Base-by-base conservation (phyloP, 2,888 invertebrate species). In the Eilema caniola region DNA sequence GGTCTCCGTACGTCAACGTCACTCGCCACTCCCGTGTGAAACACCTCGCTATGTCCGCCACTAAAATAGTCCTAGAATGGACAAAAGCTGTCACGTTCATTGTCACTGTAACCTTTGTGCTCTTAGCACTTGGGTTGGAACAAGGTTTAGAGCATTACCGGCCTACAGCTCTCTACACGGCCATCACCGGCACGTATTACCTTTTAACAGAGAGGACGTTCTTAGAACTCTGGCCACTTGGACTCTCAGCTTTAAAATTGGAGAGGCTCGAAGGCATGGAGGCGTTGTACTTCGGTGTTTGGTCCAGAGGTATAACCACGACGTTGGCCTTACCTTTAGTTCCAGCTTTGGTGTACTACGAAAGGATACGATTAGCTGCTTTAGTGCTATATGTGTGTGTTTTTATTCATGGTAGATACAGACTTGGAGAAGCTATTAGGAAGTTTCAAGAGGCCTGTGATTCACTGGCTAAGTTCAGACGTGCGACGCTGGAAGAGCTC, bases 61-160 rank as follows among this genome's bases (percentile, higher is more conserved):
- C 97, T 0, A 97, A 97, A 89, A 97, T 98, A 70, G 97, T 97
- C 12, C 93, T 98, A 67, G 97, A 98, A 88, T 97, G 97, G 97
- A 97, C 97, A 23, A 98, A 98, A 90, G 97, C 97, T 0, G 96
- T 98, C 64, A 97, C 97, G 0, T 98, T 97, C 84, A 95, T 97
- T 41, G 97, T 97, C 47, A 98, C 97, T 0, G 96, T 97, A 57
- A 97, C 97, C 0, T 98, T 97, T 85, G 96, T 97, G 91, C 94
- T 98, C 16, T 93, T 98, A 4, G 97, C 97, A 0, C 96, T 98
- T 64, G 97, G 97, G 2, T 88, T 97, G 71, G 97, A 97, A 85
- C 97, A 97, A 89, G 97, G 97, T 2, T 88, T 97, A 62, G 96
- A 97, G 78, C 96, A 97, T 87, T 98, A 97, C 89, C 96, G 96